Percentiles rank a stretch among this genome's conserved stretches.
Evolutionary conservation across 2,797 vertebrate genomes (phyloP).

Genomic region (Labeo calbasu): DNA sequence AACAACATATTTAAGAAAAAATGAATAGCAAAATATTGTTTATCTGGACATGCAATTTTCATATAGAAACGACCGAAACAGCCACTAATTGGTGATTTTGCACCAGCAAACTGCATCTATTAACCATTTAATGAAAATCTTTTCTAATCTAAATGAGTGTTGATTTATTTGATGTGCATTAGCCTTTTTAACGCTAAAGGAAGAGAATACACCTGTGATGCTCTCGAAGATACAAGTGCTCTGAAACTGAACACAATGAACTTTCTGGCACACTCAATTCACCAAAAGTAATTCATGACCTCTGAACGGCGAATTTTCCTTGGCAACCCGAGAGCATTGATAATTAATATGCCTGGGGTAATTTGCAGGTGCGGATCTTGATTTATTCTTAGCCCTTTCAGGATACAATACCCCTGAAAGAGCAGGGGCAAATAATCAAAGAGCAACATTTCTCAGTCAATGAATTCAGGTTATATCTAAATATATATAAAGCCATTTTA

Average conservation of each 20-base stretch:
- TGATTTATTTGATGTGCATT: conserved; percentile 42
- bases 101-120: conserved; percentile 37
- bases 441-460: conserved; percentile 30
- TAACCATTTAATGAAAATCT: conserved; percentile 37
- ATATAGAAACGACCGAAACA: neutral
- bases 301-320: conserved; percentile 36
- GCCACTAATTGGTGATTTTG: neutral
- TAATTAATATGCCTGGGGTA: conserved; percentile 40
- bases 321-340: conserved; percentile 32
- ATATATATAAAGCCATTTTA: conserved; percentile 45
- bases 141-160: conserved; percentile 35
- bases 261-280: conserved; percentile 36
- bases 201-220: conserved; percentile 41
- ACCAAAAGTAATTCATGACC: conserved; percentile 47
- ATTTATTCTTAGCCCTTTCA: conserved; percentile 45
- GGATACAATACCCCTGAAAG: conserved; percentile 32
- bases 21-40: neutral
- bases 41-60: neutral
- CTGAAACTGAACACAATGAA: conserved; percentile 51
- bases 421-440: conserved; percentile 5
- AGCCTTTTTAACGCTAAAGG: conserved; percentile 25
- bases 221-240: conserved; percentile 37
- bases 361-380: conserved; percentile 54
- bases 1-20: neutral
- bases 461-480: conserved; percentile 32